A percentile compares a stretch with the other conserved stretches of the same genome.
These are phyloP conservation scores for Sarcophilus harrisii DNA, from an alignment of 2,797 vertebrate species.

Conservation along the genomic window DNA sequence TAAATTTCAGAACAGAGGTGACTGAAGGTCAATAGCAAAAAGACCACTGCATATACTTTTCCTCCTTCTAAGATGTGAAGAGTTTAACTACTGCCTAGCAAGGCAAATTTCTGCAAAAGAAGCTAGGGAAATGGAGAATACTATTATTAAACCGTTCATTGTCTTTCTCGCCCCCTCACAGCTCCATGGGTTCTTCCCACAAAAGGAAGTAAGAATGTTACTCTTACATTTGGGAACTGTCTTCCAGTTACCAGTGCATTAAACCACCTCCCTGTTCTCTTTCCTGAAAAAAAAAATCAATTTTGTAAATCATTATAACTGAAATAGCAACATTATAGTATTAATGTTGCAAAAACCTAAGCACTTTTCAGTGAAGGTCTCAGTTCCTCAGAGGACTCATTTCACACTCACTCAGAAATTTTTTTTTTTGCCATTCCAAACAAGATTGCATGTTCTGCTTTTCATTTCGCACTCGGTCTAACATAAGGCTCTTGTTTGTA, in stretches of 20 bases:
- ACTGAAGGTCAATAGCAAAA: background rate
- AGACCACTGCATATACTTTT: background rate
- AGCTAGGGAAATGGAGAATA: slow-evolving; percentile 5
- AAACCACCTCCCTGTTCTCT: slow-evolving; percentile 16
- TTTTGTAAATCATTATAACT: slow-evolving; percentile 42
- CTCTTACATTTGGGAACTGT: slow-evolving; percentile 16
- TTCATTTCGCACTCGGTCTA: slow-evolving; percentile 39
- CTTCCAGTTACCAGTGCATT: slow-evolving; percentile 9
- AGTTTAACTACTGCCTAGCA: background rate
- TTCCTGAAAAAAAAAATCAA: slow-evolving; percentile 43
- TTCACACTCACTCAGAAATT: slow-evolving; percentile 32
- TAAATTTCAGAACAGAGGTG: background rate
- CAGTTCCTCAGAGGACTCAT: background rate
- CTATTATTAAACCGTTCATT: background rate
- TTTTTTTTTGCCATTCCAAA: background rate
- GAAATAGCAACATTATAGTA: slow-evolving; percentile 36
- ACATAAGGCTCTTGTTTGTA: slow-evolving; percentile 33
- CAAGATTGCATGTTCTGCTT: background rate
- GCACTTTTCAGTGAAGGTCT: slow-evolving; percentile 37
- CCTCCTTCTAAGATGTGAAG: background rate
- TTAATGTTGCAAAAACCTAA: slow-evolving; percentile 44
- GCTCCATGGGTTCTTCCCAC: slow-evolving; percentile 2
- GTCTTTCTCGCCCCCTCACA: background rate
- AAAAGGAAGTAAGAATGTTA: background rate
- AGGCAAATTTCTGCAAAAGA: background rate